phyloP scores from a whole-genome alignment of 2,888 invertebrate genomes.

The Drosophila mettleri region DNA sequence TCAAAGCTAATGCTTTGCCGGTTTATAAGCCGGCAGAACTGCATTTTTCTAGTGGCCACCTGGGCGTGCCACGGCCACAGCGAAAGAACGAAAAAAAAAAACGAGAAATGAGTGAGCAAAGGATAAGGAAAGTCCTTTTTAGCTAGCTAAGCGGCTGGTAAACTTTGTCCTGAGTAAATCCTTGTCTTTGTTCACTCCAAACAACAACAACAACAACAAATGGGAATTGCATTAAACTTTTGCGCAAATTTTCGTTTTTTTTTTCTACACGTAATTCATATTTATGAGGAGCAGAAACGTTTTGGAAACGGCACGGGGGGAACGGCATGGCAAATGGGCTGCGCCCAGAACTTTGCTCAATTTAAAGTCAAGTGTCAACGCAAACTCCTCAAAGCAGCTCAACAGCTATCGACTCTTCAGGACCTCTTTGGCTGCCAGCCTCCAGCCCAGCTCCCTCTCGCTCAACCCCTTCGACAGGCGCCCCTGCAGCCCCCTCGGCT shows the following conservation, averaged over 20 bases:
- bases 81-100: no score
- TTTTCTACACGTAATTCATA: conserved; percentile 69
- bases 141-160: conserved; percentile 53
- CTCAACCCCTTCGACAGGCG: background rate
- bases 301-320: background rate
- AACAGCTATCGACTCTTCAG: conserved; percentile 60
- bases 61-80: conserved; percentile 38
- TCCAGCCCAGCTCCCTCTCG: background rate
- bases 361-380: conserved; percentile 79
- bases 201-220: conserved; percentile 5
- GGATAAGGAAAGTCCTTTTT: conserved; percentile 7
- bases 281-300: conserved; percentile 55
- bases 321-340: background rate
- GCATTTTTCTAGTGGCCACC: conserved; percentile 65
- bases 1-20: conserved; percentile 67
- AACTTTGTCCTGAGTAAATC: conserved; percentile 62
- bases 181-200: conserved; percentile 56
- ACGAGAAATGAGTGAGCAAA: conserved; percentile 13
- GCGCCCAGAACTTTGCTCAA: conserved; percentile 52
- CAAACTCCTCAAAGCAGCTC: conserved; percentile 68
- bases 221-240: conserved; percentile 74
- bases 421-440: conserved; percentile 55
- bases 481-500: conserved; percentile 20
- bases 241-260: conserved; percentile 54
- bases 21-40: conserved; percentile 69